Base-by-base conservation (phyloP, 53 echinoderm and acorn worm species). In the Pentamera pediparva region DNA sequence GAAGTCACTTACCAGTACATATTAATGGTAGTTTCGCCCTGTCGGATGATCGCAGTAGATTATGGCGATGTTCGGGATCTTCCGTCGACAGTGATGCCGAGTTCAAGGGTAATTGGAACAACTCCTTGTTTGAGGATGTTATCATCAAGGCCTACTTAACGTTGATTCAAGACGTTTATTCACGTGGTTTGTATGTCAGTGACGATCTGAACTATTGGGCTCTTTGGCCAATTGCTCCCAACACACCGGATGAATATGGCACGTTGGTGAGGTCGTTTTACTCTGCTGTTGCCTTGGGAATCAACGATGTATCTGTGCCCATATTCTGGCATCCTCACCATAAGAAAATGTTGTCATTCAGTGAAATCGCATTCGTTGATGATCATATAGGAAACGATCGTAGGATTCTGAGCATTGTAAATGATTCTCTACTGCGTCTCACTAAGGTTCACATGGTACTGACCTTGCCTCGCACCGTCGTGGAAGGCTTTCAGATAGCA, bases 11-110 rank as follows among this genome's bases (percentile, higher is more conserved):
- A n/a, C 84, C 84, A 21, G 55, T 84, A 6, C 84, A 84, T 35
- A 53, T 84, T 34, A 72, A 78, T 53, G 84, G 71, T 39, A 72
- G 73, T 32, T 86, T 86, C 43, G 83, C 78, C 7, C 32, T 83
- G 3, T 76, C 76, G 32, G 79, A 72, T 37, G 78, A 83, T 50
- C 61, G 88, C 27, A 35, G 60, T 15, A 72, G 52, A 43, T 39
- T 88, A 8, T 67, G 69, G 34, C 51, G 12, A 9, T 62, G 50
- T 11, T 29, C 25, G 0, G 60, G 32, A 13, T 12, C 43, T 61
- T 17, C 17, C 0, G 45, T 21, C 15, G 36, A 61, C 9, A 54
- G 25, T 32, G 7, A 27, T 6, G 39, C 35, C 21, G 58, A 22
- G 29, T 53, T 72, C 18, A 72, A 54, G 15, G 36, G 30, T 13